Evolutionary conservation across 2,797 vertebrate genomes (phyloP), one percentile per base, ranked within the genome.

Genomic region (Chelon labrosus): DNA sequence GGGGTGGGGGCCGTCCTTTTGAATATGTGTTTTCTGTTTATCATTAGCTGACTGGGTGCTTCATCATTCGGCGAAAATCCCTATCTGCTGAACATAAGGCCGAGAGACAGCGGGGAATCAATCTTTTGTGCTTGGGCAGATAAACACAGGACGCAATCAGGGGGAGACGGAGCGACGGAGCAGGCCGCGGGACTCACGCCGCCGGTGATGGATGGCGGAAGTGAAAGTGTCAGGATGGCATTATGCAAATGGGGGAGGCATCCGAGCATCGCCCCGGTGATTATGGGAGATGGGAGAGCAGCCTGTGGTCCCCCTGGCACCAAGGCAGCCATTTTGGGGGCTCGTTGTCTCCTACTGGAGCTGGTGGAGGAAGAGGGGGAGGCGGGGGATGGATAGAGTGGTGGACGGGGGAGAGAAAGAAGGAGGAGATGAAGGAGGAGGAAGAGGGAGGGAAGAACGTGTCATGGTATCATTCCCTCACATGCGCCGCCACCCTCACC

Each of bases 211-310:
- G 96, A 97, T 97, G 96, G 96, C 95, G 95, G 95, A 96, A 97
- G 96, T 95, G 95, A 97, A 96, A 83, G 94, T 97, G 96, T 97
- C 97, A 97, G 96, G 96, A 96, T 94, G 95, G 95, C 95, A 95
- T 96, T 97, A 98, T 98, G 97, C 95, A 99, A 98, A 98, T 98
- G 92, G 94, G 89, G 90, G 90, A 96, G 96, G 95, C 96, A 97
- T 97, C 94, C 94, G 91, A 96, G 95, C 96, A 96, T 96, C 95
- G 96, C 96, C 93, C 95, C 96, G 96, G 95, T 98, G 97, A 97
- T 97, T 97, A 96, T 94, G 95, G 96, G 94, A 95, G 95, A 95
- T 95, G 94, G 91, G 96, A 97, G 94, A 96, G 92, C 93, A 95
- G 94, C 90, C 93, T 94, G 90, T 93, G 93, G 95, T 98, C 96